phyloP scores from a whole-genome alignment of 2,888 invertebrate genomes.

The Anarsia innoxiella region DNA sequence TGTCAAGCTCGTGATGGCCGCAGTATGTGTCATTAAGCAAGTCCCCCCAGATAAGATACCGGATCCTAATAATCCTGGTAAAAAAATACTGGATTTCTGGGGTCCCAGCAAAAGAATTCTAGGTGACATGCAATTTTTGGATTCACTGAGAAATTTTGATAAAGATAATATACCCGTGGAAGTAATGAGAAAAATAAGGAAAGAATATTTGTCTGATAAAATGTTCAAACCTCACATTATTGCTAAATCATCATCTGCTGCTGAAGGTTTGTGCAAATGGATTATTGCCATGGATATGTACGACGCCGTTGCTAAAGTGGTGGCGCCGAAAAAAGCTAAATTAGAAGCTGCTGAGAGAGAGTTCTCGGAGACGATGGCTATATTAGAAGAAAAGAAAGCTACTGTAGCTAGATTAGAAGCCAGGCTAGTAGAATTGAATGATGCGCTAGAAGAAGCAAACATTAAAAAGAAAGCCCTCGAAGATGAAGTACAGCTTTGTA shows the following conservation, averaged over 20 bases:
- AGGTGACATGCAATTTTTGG: slow-evolving; percentile 87
- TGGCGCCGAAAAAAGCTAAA: slow-evolving; percentile 90
- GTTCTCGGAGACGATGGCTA: slow-evolving; percentile 87
- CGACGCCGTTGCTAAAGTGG: slow-evolving; percentile 87
- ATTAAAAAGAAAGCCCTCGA: slow-evolving; percentile 80
- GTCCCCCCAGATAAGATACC: slow-evolving; percentile 84
- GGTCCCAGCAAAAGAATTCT: slow-evolving; percentile 87
- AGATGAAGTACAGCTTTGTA: slow-evolving; percentile 85
- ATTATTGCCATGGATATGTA: slow-evolving; percentile 93
- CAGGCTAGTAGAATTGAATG: slow-evolving; percentile 81
- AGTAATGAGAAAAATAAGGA: slow-evolving; percentile 83
- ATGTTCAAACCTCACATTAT: slow-evolving; percentile 87
- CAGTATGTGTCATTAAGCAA: slow-evolving; percentile 92
- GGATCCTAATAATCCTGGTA: slow-evolving; percentile 79
- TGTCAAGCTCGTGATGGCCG: slow-evolving; percentile 89
- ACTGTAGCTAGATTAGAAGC: slow-evolving; percentile 85
- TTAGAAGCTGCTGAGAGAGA: slow-evolving; percentile 87
- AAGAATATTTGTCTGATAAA: slow-evolving; percentile 83
- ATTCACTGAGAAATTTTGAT: slow-evolving; percentile 84
- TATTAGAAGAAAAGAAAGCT: slow-evolving; percentile 88
- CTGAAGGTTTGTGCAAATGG: slow-evolving; percentile 95
- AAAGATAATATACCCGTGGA: slow-evolving; percentile 87
- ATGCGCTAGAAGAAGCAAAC: slow-evolving; percentile 79
- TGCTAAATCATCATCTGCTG: slow-evolving; percentile 94
- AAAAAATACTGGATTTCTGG: slow-evolving; percentile 87